Evolutionary conservation across 2,113 vertebrate species (phyloP).

Genomic region (Probosciger aterrimus): DNA sequence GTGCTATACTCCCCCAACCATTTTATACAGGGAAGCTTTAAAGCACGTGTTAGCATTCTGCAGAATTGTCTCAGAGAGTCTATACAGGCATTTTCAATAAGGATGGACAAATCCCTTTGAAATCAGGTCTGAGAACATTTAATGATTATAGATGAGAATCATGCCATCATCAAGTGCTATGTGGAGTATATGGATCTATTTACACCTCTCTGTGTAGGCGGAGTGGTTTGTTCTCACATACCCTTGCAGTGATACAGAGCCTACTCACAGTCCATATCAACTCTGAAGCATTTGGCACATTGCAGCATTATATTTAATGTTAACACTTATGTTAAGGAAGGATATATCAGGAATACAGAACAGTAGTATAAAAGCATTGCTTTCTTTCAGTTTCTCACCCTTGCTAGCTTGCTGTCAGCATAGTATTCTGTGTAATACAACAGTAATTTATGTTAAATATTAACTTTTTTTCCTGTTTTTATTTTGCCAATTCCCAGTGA

Average conservation of each 20-base stretch:
- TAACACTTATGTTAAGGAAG: constrained; percentile 39
- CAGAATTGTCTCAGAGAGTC: not conserved
- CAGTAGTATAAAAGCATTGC: not conserved
- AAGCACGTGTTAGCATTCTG: not conserved
- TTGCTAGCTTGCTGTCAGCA: not conserved
- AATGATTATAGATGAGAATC: constrained; percentile 2
- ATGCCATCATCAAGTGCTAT: not conserved
- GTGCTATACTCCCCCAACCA: not conserved
- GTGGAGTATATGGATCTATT: constrained; percentile 30
- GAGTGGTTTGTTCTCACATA: constrained; percentile 53
- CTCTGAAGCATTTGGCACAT: constrained; percentile 42
- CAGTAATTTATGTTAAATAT: not conserved
- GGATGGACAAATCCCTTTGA: not conserved
- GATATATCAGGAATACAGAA: constrained; percentile 30
- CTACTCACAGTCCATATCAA: constrained; percentile 47
- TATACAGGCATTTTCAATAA: not conserved
- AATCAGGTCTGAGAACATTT: not conserved
- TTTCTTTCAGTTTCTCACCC: not conserved
- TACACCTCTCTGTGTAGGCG: constrained; percentile 30
- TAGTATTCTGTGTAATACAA: not conserved
- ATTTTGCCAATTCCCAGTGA: not conserved
- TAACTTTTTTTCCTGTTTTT: not conserved
- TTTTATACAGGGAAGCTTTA: not conserved
- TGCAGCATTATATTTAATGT: constrained; percentile 25
- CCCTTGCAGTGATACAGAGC: constrained; percentile 44